Percentiles rank a stretch among this genome's conserved stretches.
phyloP scores from a whole-genome alignment of 2,888 invertebrate species.

The Hipparchia semele region DNA sequence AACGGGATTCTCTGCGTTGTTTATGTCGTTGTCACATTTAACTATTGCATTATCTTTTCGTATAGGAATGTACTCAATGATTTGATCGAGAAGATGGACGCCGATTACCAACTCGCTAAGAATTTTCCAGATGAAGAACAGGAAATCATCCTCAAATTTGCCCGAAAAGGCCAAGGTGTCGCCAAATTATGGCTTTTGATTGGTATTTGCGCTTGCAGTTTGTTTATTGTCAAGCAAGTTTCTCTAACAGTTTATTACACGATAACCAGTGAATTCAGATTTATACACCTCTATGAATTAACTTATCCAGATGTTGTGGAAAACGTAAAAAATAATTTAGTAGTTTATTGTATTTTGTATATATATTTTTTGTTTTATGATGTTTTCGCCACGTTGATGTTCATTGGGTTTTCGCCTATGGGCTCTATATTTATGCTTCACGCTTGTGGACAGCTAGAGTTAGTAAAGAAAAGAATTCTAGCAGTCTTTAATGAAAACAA shows the following conservation, averaged over 20 bases:
- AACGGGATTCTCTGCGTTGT: slow-evolving; percentile 42
- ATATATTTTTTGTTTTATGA: slow-evolving; percentile 35
- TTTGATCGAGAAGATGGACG: slow-evolving; percentile 49
- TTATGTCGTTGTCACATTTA: slow-evolving; percentile 38
- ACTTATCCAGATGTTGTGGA: slow-evolving; percentile 49
- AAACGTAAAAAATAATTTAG: slow-evolving; percentile 42
- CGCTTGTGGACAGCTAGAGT: slow-evolving; percentile 57
- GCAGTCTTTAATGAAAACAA: slow-evolving; percentile 45
- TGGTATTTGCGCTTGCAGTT: background rate
- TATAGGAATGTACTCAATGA: slow-evolving; percentile 43
- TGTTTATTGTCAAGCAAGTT: slow-evolving; percentile 46
- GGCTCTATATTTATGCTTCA: slow-evolving; percentile 60
- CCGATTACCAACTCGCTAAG: slow-evolving; percentile 47
- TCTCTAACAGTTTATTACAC: slow-evolving; percentile 44
- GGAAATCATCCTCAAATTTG: slow-evolving; percentile 45
- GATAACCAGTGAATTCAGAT: slow-evolving; percentile 42
- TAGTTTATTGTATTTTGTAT: slow-evolving; percentile 40
- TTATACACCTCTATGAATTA: slow-evolving; percentile 48
- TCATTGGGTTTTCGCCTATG: slow-evolving; percentile 53
- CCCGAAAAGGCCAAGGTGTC: slow-evolving; percentile 44
- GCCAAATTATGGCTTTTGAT: slow-evolving; percentile 49
- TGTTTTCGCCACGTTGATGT: slow-evolving; percentile 44
- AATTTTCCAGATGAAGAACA: slow-evolving; percentile 43
- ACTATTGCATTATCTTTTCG: slow-evolving; percentile 43
- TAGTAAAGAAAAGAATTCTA: slow-evolving; percentile 47